These are phyloP conservation scores for Acyrthosiphon pisum DNA, from an alignment of 1,140 invertebrate genomes.

Conservation along the genomic window DNA sequence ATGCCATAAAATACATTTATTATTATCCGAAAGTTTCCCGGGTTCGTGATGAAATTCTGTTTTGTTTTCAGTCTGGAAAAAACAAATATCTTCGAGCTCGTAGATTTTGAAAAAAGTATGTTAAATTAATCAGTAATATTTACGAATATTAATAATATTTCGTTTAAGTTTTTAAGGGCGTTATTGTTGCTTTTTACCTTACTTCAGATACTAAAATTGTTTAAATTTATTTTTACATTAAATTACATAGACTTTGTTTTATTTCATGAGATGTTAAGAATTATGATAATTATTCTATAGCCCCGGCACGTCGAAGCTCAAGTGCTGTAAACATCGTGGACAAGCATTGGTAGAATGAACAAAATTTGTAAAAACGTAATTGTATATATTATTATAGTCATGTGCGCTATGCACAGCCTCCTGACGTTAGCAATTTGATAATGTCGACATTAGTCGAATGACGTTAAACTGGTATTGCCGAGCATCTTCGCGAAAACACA, in stretches of 20 bases:
- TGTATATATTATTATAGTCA: not conserved
- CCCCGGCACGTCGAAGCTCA: no score
- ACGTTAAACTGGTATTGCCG: not conserved
- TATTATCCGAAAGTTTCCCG: not conserved
- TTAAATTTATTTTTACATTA: not conserved
- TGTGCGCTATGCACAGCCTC: not conserved
- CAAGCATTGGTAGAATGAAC: not conserved
- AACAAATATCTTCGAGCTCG: not conserved
- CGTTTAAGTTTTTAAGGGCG: not conserved
- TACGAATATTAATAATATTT: not conserved
- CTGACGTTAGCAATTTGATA: not conserved
- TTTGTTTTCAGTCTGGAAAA: not conserved
- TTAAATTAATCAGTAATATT: not conserved
- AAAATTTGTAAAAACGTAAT: not conserved
- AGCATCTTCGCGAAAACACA: not conserved
- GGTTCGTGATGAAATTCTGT: not conserved
- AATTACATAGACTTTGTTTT: not conserved
- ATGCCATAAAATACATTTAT: conserved; percentile 12
- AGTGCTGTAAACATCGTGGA: not conserved
- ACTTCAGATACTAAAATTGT: not conserved
- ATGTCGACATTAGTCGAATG: not conserved
- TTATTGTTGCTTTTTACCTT: not conserved
- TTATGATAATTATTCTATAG: not conserved
- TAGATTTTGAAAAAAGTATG: not conserved
- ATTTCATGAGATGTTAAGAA: not conserved